Evolutionary conservation across 2,797 vertebrate genomes (phyloP).

Genomic region (Podargus strigoides): DNA sequence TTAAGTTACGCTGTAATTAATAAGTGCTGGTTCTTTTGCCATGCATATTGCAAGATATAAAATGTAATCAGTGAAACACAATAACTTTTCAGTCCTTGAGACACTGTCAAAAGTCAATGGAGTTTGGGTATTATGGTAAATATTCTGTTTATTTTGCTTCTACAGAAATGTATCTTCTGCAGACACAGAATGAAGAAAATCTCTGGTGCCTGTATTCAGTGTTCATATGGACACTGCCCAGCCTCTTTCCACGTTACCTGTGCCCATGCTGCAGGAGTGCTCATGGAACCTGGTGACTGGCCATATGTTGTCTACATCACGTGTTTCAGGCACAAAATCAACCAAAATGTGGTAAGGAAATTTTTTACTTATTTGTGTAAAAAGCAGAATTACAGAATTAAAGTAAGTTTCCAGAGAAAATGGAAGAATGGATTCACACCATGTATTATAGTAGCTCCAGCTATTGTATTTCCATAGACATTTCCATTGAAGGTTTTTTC

Average conservation of each 20-base stretch:
- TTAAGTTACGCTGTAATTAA: background rate
- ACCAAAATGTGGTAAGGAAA: slow-evolving; percentile 82
- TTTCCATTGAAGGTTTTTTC: background rate
- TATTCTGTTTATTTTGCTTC: slow-evolving; percentile 13
- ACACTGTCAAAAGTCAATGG: background rate
- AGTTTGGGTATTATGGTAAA: background rate
- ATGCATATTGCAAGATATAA: background rate
- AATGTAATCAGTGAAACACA: background rate
- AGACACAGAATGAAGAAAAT: slow-evolving; percentile 81
- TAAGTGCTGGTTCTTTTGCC: background rate
- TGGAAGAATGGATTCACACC: background rate
- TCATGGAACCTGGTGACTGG: slow-evolving; percentile 95
- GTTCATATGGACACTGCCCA: slow-evolving; percentile 90
- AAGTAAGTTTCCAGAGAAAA: background rate
- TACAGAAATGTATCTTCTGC: slow-evolving; percentile 80
- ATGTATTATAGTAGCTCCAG: background rate
- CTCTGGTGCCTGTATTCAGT: slow-evolving; percentile 93
- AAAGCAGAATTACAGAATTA: background rate
- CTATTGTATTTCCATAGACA: background rate
- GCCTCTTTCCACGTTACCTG: slow-evolving; percentile 97
- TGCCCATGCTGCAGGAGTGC: slow-evolving; percentile 90
- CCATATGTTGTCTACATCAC: slow-evolving; percentile 93
- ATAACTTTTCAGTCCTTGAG: background rate
- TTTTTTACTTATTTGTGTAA: background rate
- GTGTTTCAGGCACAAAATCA: slow-evolving; percentile 91